Evolutionary conservation across 1,140 invertebrate species (phyloP).

Genomic region (Micrasema longulum): DNA sequence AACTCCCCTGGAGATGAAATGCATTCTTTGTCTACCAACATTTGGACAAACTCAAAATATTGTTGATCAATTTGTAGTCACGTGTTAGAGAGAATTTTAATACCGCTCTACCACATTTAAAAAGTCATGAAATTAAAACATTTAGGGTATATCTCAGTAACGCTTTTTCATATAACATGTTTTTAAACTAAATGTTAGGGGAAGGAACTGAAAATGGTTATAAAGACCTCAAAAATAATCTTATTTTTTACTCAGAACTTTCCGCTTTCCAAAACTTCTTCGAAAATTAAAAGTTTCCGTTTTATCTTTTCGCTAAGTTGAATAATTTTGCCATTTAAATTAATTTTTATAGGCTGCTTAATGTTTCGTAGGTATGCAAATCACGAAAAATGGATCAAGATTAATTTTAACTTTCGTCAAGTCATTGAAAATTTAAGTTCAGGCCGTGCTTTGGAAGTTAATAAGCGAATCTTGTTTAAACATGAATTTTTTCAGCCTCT

Average conservation of each 20-base stretch:
- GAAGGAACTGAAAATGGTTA: too few species aligned
- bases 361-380: conserved; percentile 30
- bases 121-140: too few species aligned
- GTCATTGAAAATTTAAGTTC: neutral
- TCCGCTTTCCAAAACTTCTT: conserved; percentile 15
- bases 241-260: neutral
- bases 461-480: neutral
- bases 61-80: too few species aligned
- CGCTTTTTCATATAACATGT: too few species aligned
- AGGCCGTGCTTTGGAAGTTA: neutral
- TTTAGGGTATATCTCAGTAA: too few species aligned
- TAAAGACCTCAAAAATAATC: too few species aligned
- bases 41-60: too few species aligned
- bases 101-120: too few species aligned
- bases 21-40: too few species aligned
- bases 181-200: too few species aligned
- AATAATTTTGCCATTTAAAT: conserved; percentile 34
- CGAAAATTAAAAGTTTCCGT: conserved; percentile 28
- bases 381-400: conserved; percentile 27
- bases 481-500: neutral
- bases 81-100: too few species aligned
- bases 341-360: conserved; percentile 38
- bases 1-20: too few species aligned
- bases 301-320: conserved; percentile 29
- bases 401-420: conserved; percentile 9